These are phyloP conservation scores for Pygmarrhopalites habei DNA, from an alignment of 1,140 invertebrate species.

Conservation along the genomic window DNA sequence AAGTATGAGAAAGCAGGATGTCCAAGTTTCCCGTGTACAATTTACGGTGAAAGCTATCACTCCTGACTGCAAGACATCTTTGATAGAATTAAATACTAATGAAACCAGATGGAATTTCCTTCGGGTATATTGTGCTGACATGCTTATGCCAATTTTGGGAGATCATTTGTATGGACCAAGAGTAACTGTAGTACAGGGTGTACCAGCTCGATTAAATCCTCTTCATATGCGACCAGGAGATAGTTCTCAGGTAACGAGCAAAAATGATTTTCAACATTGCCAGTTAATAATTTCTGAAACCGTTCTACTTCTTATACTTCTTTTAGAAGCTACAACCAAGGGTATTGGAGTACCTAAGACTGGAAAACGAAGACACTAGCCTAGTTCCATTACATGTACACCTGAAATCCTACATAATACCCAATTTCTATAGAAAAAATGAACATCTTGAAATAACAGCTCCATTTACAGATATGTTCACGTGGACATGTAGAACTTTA, in stretches of 20 bases:
- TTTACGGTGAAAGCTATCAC: conserved; percentile 41
- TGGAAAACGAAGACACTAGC: conserved; percentile 21
- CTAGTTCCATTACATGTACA: conserved; percentile 47
- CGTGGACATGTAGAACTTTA: conserved; percentile 44
- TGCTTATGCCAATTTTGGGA: conserved; percentile 46
- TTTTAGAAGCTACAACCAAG: conserved; percentile 34
- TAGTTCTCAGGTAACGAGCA: conserved; percentile 29
- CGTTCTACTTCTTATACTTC: neutral
- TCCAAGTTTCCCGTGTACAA: conserved; percentile 41
- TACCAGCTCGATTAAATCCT: conserved; percentile 42
- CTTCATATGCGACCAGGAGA: conserved; percentile 37
- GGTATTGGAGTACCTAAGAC: conserved; percentile 30
- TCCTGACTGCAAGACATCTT: conserved; percentile 39
- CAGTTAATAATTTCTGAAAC: neutral
- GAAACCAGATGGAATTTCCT: conserved; percentile 43
- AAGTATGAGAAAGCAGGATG: conserved; percentile 31
- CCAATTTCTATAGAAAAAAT: conserved; percentile 26
- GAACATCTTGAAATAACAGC: conserved; percentile 42
- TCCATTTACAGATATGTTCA: conserved; percentile 43
- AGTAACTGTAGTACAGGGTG: conserved; percentile 43
- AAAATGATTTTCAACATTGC: neutral
- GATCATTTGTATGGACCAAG: conserved; percentile 45
- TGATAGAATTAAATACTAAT: conserved; percentile 43
- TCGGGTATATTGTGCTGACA: conserved; percentile 44
- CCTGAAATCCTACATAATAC: conserved; percentile 40